phyloP scores from a whole-genome alignment of 2,113 vertebrate species.

The Balaenoptera acutorostrata region DNA sequence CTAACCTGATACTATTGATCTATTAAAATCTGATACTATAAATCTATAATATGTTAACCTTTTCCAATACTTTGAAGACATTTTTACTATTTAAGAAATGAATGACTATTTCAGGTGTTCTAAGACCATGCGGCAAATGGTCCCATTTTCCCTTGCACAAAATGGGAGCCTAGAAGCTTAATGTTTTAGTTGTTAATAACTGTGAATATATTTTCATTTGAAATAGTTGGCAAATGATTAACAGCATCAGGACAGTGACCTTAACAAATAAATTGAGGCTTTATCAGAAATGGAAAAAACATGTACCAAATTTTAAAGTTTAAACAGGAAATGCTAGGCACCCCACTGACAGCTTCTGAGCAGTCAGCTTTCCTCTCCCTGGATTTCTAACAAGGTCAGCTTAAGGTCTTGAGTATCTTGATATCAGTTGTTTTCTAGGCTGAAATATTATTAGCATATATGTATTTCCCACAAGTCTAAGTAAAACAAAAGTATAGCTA shows the following conservation, averaged over 20 bases:
- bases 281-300: slow-evolving; percentile 8
- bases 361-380: background rate
- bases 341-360: background rate
- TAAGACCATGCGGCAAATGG: background rate
- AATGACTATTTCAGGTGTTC: background rate
- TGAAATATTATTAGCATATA: background rate
- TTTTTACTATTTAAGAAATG: slow-evolving; percentile 1
- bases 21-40: background rate
- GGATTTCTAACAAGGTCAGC: slow-evolving; percentile 18
- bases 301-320: slow-evolving; percentile 29
- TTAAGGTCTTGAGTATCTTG: background rate
- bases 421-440: background rate
- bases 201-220: background rate
- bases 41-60: background rate
- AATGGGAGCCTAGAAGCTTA: background rate
- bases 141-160: background rate
- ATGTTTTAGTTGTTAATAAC: background rate
- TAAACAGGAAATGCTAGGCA: slow-evolving; percentile 14
- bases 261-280: slow-evolving; percentile 1
- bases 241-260: slow-evolving; percentile 36
- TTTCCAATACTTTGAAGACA: background rate
- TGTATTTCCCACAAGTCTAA: background rate
- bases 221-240: slow-evolving; percentile 47
- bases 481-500: background rate
- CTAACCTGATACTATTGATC: background rate